Conservation (phyloP, 2,888 invertebrate species). For the Augiades crinisus region DNA sequence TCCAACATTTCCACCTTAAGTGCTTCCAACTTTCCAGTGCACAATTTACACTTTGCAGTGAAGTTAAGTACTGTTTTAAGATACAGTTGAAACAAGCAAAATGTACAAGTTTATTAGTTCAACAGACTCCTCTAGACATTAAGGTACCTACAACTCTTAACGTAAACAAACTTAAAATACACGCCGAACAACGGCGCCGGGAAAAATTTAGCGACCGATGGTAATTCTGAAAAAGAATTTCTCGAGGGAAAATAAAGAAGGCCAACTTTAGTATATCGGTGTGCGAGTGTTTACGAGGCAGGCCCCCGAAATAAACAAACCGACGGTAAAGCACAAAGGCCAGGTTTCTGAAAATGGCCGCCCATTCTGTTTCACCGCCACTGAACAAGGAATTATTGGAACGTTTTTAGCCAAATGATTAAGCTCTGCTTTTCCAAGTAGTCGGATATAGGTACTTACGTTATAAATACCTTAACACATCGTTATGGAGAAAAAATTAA, state of each 20-base stretch:
- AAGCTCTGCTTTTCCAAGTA: slow-evolving; percentile 1
- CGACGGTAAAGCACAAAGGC: slow-evolving; percentile 63
- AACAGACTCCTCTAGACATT: slow-evolving; percentile 2
- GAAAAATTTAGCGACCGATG: slow-evolving; percentile 35
- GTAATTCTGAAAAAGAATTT: slow-evolving; percentile 48
- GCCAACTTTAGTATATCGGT: slow-evolving; percentile 67
- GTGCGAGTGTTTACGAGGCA: slow-evolving; percentile 72
- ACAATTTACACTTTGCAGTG: slow-evolving; percentile 3
- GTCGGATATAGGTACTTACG: not conserved
- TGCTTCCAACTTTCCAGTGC: slow-evolving; percentile 20
- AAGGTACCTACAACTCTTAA: not conserved
- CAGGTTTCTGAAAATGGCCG: slow-evolving; percentile 59
- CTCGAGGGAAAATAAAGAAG: slow-evolving; percentile 60
- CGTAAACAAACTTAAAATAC: slow-evolving; percentile 16
- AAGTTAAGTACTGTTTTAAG: slow-evolving; percentile 5
- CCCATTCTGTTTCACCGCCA: slow-evolving; percentile 60
- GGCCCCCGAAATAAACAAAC: slow-evolving; percentile 73
- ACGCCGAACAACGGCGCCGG: slow-evolving; percentile 7
- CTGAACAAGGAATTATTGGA: slow-evolving; percentile 37
- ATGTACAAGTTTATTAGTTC: slow-evolving; percentile 19
- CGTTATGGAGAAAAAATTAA: too few species aligned
- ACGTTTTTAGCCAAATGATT: slow-evolving; percentile 16
- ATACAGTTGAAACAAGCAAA: slow-evolving; percentile 16
- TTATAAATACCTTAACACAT: too few species aligned
- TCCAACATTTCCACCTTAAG: slow-evolving; percentile 36